Conservation (phyloP, 2,888 invertebrate genomes). For the Drosophila putrida region DNA sequence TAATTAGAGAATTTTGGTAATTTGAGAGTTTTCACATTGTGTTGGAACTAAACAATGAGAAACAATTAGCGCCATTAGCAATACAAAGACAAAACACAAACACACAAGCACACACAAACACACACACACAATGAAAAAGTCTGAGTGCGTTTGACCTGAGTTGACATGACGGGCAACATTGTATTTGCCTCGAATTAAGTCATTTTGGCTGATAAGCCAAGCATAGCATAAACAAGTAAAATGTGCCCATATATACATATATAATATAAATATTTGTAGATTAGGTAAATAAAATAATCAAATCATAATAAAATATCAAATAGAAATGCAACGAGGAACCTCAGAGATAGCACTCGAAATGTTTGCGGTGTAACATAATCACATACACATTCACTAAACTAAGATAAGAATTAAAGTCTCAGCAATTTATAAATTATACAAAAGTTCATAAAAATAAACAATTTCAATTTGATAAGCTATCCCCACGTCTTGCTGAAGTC, state of each 20-base stretch:
- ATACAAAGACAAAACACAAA: constrained; percentile 9
- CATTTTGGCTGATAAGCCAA: constrained; percentile 28
- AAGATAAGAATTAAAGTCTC: constrained; percentile 8
- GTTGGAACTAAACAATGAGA: constrained; percentile 32
- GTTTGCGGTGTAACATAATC: constrained; percentile 49
- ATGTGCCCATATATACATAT: constrained; percentile 4
- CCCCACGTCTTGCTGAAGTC: neutral
- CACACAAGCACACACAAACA: constrained; percentile 5
- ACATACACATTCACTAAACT: neutral
- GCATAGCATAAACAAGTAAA: constrained; percentile 1
- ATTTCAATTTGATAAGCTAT: constrained; percentile 19
- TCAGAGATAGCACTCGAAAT: constrained; percentile 26
- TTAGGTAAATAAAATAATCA: constrained; percentile 25
- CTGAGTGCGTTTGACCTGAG: constrained; percentile 36
- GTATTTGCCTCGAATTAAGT: constrained; percentile 24
- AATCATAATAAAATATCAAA: constrained; percentile 21
- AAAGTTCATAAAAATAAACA: neutral
- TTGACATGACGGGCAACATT: constrained; percentile 40
- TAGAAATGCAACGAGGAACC: constrained; percentile 17
- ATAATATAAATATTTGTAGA: constrained; percentile 10
- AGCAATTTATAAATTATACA: neutral
- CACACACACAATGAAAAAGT: constrained; percentile 7
- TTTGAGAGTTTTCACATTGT: constrained; percentile 45
- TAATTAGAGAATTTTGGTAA: constrained; percentile 53
- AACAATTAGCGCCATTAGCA: constrained; percentile 53